Conservation (phyloP, 92 coral and sea anemone genomes). For the Parazoanthus darwini region DNA sequence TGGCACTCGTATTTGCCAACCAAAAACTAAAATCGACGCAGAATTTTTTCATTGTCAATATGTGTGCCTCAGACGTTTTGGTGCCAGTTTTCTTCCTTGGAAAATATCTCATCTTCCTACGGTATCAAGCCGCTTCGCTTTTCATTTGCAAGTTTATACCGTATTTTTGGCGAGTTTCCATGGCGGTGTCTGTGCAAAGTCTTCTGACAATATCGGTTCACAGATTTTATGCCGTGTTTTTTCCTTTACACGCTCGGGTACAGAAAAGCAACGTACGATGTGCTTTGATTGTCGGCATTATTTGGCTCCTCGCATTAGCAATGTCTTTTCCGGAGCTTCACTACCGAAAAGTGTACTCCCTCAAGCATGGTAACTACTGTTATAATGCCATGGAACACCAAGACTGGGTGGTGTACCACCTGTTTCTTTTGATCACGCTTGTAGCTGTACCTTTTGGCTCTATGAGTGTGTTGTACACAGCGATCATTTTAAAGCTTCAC, state of each 20-base stretch:
- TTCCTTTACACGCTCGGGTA: conserved; percentile 15
- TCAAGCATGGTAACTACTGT: conserved; percentile 4
- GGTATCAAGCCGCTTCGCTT: conserved; percentile 11
- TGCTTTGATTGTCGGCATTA: conserved; percentile 3
- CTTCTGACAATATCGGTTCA: conserved; percentile 22
- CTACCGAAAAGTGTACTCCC: conserved; percentile 9
- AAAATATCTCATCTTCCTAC: conserved; percentile 19
- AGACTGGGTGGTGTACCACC: conserved; percentile 23
- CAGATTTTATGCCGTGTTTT: conserved; percentile 24
- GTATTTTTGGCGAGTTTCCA: conserved; percentile 17
- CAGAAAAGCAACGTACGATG: not conserved
- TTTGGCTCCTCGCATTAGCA: conserved; percentile 27
- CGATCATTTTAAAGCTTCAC: conserved; percentile 11
- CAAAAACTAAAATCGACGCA: conserved; percentile 8
- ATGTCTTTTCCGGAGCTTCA: conserved; percentile 14
- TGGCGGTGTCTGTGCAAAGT: conserved; percentile 39
- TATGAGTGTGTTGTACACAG: conserved; percentile 24
- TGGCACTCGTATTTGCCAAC: conserved; percentile 11
- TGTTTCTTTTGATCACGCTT: conserved; percentile 8
- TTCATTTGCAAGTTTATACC: conserved; percentile 35
- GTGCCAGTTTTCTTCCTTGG: conserved; percentile 25
- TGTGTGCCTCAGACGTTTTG: conserved; percentile 28
- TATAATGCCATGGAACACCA: conserved; percentile 3
- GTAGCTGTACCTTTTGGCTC: conserved; percentile 30
- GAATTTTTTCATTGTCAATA: conserved; percentile 30